A percentile compares a stretch with the other conserved stretches of the same genome.
Evolutionary conservation across 1,140 invertebrate species (phyloP).

Genomic region (Listronotus oregonensis): DNA sequence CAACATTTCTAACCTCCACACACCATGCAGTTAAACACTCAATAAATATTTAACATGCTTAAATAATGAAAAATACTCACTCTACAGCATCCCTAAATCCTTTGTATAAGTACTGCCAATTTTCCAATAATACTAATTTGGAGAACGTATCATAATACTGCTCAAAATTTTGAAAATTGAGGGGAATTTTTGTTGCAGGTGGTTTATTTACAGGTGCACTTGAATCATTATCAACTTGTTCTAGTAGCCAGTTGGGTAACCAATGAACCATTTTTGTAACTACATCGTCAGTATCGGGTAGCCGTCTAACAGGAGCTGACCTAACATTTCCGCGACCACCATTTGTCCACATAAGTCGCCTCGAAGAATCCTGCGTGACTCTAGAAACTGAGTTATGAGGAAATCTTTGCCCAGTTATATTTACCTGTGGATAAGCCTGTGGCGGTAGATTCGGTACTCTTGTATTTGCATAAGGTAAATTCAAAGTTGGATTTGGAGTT

Average conservation of each 20-base stretch:
- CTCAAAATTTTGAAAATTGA: conserved; percentile 24
- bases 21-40: too few species aligned
- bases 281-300: conserved; percentile 20
- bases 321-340: conserved; percentile 5
- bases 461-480: too few species aligned
- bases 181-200: conserved; percentile 22
- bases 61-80: conserved; percentile 15
- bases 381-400: neutral
- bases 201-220: conserved; percentile 35
- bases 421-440: too few species aligned
- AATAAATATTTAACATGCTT: too few species aligned
- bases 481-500: too few species aligned
- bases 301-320: neutral
- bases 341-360: conserved; percentile 18
- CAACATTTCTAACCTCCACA: too few species aligned
- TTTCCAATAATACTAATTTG: conserved; percentile 35
- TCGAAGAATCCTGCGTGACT: neutral
- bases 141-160: conserved; percentile 36
- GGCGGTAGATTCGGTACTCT: neutral
- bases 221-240: conserved; percentile 29
- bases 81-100: conserved; percentile 5
- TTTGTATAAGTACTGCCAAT: conserved; percentile 35
- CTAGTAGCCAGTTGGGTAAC: conserved; percentile 34
- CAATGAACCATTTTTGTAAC: conserved; percentile 31
- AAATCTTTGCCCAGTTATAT: too few species aligned